Evolutionary conservation across 2,888 invertebrate species (phyloP), one percentile per base, ranked within the genome.

Genomic region (Hoplodrina ambigua): DNA sequence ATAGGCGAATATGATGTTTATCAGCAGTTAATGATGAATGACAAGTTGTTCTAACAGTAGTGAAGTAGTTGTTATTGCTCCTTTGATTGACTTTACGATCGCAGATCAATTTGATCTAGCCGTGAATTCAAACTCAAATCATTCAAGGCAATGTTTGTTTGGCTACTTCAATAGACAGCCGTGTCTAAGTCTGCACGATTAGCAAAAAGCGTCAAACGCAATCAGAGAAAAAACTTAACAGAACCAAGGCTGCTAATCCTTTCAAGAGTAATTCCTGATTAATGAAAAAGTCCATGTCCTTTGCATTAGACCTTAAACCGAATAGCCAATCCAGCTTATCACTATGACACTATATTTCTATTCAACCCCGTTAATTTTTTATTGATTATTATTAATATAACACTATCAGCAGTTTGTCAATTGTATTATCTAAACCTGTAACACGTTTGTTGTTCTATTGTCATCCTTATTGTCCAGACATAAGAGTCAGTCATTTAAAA

Each of bases 311-410:
- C 60, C 82, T 57, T 64, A 58, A 54, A 69, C 55, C 52, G 49
- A 77, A 46, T 64, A 66, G 58, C 67, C 73, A 81, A 74, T 85
- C 80, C 62, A 80, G 69, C 56, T 67, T 56, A 71, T 74, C 49
- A 55, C 58, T 46, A 65, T 64, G 57, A 67, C 65, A 62, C 50
- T 66, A 82, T 56, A 55, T 67, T 80, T 84, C 75, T 60, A 83
- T 80, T 82, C 79, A 80, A 80, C 71, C 75, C 81, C 69, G 80
- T 86, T 85, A 82, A 83, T 81, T 81, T 84, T 75, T 73, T 72
- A 84, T 85, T 78, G 84, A 83, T 85, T 82, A 85, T 85, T 82
- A 85, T 80, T 85, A 83, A 86, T 85, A 84, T 77, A 82, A 78
- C 69, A 82, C 67, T 85, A 86, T 86, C 80, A 79, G 68, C 62